Base-by-base conservation (phyloP, 2,888 invertebrate genomes). In the Sarcophaga subvicina region DNA sequence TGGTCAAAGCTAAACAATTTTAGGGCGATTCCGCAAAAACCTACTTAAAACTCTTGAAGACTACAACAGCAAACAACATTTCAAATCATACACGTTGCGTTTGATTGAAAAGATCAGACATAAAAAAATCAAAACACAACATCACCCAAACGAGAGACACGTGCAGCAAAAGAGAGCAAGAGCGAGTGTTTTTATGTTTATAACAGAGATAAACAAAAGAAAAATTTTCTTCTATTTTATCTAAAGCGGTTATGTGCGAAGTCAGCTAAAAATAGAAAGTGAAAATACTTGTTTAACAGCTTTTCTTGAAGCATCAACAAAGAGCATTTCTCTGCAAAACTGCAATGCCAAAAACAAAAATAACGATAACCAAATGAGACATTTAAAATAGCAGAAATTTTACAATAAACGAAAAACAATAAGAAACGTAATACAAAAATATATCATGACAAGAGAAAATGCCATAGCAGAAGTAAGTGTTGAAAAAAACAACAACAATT, bases 251-350 rank as follows among this genome's bases (percentile, higher is more conserved):
- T 37, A 37, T 37, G 8, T 37, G 37, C 37, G 37, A 37, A 37
- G 37, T 37, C 69, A 60, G 14, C 70, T 67, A 54, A n/a, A 69
- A 67, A 37, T 62, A 75, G 75, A 81, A 81, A 81, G 80, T 75
- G 67, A 81, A 81, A 69, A 67, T 69, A 75, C 80, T 37, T 69
- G 80, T 80, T 27, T 22, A 80, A 80, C 80, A 12, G 25, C 63
- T 20, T 37, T 37, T 37, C 37, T 37, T 37, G 37, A 37, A 37
- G 8, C 37, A 37, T 37, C 37, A 37, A 60, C 17, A 17, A 45
- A 62, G 12, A 62, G 14, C n/a, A 59, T 59, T 14, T 59, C 59
- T 6, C 8, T 37, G 66, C 11, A 67, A 67, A 49, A 47, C 14
- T 22, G 22, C 54, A 27, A 70, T 54, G 59, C 27, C 17, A 67